Evolutionary conservation across 1,140 invertebrate genomes (phyloP).

Genomic region (Aphaenogaster rudis): DNA sequence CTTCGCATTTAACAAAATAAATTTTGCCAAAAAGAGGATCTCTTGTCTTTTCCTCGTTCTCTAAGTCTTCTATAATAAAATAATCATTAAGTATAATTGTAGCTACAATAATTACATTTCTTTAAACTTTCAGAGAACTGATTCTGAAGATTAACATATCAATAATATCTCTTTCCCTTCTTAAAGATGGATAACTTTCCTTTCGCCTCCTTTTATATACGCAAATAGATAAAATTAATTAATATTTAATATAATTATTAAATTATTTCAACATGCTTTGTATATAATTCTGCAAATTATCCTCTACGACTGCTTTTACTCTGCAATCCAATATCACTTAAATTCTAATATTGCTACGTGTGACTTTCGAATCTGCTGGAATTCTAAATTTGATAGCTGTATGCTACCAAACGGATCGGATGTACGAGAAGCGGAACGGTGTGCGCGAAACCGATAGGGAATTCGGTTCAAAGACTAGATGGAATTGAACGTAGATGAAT

Average conservation of each 20-base stretch:
- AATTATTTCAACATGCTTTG: not conserved
- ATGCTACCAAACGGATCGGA: constrained; percentile 10
- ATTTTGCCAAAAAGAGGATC: not conserved
- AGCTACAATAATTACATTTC: not conserved
- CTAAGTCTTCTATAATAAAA: not conserved
- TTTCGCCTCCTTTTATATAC: not conserved
- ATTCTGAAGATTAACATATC: not conserved
- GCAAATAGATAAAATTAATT: not conserved
- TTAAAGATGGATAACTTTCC: not conserved
- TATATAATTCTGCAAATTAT: not conserved
- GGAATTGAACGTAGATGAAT: constrained; percentile 44
- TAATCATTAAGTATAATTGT: not conserved
- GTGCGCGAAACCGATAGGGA: constrained; percentile 59
- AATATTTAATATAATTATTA: constrained; percentile 4
- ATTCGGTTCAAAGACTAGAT: constrained; percentile 54
- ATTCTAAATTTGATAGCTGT: constrained; percentile 30
- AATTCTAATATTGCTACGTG: not conserved
- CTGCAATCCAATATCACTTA: not conserved
- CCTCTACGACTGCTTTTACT: not conserved
- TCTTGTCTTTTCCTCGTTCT: not conserved
- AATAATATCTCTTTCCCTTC: not conserved
- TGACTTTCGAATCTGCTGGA: constrained; percentile 28
- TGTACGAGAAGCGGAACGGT: constrained; percentile 36
- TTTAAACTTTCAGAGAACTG: not conserved
- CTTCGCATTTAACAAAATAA: not conserved